These are phyloP conservation scores for Ptychochromis oligacanthus DNA, from an alignment of 2,113 vertebrate genomes.

Conservation along the genomic window DNA sequence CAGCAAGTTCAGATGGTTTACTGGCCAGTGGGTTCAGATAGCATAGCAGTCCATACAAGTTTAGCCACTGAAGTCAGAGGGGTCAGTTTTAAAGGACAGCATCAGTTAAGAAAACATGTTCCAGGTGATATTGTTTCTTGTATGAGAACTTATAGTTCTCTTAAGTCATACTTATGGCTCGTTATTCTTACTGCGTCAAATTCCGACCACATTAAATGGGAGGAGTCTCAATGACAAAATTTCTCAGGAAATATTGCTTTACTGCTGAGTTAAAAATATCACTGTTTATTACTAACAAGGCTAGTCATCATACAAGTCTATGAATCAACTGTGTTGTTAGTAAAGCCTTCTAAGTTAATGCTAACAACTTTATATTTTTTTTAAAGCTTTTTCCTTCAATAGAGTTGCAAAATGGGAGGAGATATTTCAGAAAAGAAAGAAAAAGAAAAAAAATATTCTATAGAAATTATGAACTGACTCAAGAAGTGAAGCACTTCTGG, in stretches of 20 bases:
- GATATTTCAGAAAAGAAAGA: neutral
- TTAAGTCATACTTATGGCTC: neutral
- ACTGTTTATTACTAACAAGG: neutral
- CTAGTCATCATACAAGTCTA: neutral
- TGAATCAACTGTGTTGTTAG: no score
- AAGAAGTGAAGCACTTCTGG: neutral
- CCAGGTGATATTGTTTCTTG: neutral
- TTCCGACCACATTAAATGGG: neutral
- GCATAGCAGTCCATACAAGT: neutral
- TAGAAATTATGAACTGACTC: neutral
- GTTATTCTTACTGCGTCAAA: accelerated
- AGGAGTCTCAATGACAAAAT: neutral
- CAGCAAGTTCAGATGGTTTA: neutral
- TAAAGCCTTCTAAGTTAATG: neutral
- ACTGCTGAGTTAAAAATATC: neutral
- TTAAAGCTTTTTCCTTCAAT: neutral
- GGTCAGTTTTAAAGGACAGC: neutral
- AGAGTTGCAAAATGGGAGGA: neutral
- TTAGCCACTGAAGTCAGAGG: neutral
- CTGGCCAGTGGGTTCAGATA: no score
- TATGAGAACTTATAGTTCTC: neutral
- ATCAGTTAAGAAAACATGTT: neutral
- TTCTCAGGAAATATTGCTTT: neutral
- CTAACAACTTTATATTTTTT: neutral
- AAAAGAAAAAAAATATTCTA: neutral